A percentile compares a stretch with the other conserved stretches of the same genome.
Conservation (phyloP, 2,113 vertebrate species). For the Notarius quadriscutis region DNA sequence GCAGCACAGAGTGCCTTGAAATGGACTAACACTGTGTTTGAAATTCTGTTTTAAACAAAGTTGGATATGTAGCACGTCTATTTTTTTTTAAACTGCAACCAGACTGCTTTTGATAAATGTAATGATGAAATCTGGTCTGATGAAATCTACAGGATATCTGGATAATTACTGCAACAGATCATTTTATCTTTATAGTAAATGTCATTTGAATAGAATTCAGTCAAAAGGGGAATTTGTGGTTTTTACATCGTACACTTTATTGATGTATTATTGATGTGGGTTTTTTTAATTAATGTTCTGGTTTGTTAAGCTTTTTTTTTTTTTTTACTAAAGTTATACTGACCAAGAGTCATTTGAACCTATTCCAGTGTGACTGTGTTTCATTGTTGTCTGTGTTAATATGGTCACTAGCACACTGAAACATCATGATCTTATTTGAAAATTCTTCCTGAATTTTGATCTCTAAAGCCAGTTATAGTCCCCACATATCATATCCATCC, state of each 20-base stretch:
- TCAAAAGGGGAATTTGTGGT: neutral
- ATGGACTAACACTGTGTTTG: neutral
- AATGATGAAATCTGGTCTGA: neutral
- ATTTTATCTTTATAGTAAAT: neutral
- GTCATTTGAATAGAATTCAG: neutral
- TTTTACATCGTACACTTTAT: neutral
- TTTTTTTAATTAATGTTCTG: slow-evolving; percentile 2
- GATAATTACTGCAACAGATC: neutral
- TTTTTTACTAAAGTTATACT: slow-evolving; percentile 16
- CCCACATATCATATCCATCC: neutral
- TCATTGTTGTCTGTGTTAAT: neutral
- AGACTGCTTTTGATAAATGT: neutral
- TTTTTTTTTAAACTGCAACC: neutral
- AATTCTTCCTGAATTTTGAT: neutral
- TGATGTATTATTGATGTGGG: neutral
- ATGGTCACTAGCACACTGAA: neutral
- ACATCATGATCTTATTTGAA: neutral
- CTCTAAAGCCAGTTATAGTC: neutral
- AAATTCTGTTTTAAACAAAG: neutral
- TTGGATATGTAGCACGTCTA: neutral
- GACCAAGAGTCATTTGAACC: neutral
- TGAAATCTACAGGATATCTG: neutral
- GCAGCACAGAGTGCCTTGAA: neutral
- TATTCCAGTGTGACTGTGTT: neutral
- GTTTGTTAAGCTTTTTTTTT: neutral